Evolutionary conservation across 2,888 invertebrate species (phyloP), one percentile per base, ranked within the genome.

Genomic region (Anticlea derivata): DNA sequence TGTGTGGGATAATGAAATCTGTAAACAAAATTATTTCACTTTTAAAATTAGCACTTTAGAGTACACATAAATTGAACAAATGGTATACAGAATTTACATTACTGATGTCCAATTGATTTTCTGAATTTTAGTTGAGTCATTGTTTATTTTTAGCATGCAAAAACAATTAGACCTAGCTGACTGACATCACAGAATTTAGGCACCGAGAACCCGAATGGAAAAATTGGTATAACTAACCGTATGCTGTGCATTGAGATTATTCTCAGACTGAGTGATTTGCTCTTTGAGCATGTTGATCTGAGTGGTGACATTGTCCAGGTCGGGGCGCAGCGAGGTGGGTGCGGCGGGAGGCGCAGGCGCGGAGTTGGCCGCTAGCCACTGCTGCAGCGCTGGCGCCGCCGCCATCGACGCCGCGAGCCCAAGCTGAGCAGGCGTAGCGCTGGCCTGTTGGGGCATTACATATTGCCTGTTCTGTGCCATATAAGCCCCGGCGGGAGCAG

Each of bases 191-290:
- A 38, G 13, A n/a, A 5, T 12, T 20, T 6, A 26, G 24, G 13
- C 30, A 24, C 7, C 10, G 5, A 33, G 11, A 33, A 8, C 11
- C 7, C 7, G 23, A 1, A 7, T 17, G 2, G 5, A 1, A 5
- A 13, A 30, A 1, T 5, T 0, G 5, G 26, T 13, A 5, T 17
- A 12, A 41, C 93, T 88, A 71, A 97, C 97, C 76, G 97, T 94
- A 83, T 98, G 97, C 79, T 99, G 99, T 45, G 98, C 99, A 68
- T 95, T 95, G 60, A 99, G 92, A 92, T 99, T 99, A 75, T 95
- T 95, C 83, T 99, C 99, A 73, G 98, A 98, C 83, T 99, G 98
- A 66, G 94, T 94, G 59, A 99, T 97, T 91, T 99, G 98, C 75
- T 98, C 97, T 77, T 96, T 95, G 60, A 98, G 90, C 61, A 94